Percentiles rank a stretch among this genome's conserved stretches.
Conservation (phyloP, 2,888 invertebrate species). For the Orchestes rusci region DNA sequence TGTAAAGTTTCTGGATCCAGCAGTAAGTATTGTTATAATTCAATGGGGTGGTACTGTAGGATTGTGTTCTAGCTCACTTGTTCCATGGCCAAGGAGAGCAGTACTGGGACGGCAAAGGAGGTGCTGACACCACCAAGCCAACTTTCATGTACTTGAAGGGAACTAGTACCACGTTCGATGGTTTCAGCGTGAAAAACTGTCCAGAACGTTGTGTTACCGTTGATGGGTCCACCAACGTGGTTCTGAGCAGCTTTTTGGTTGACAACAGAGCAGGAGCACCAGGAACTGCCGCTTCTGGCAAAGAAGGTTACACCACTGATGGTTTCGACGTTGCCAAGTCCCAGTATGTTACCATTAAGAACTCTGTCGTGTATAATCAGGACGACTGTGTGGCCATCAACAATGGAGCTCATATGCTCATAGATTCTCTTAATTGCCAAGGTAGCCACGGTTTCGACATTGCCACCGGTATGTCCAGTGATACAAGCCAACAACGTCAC, state of each 20-base stretch:
- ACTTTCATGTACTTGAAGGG: constrained; percentile 16
- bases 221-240: constrained; percentile 17
- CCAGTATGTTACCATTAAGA: constrained; percentile 22
- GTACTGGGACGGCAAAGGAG: constrained; percentile 17
- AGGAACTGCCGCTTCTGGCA: constrained; percentile 11
- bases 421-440: constrained; percentile 22
- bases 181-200: constrained; percentile 22
- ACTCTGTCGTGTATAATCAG: constrained; percentile 26
- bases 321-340: constrained; percentile 26
- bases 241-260: constrained; percentile 19
- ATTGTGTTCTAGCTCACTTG: constrained; percentile 8
- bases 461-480: constrained; percentile 24
- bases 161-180: constrained; percentile 17
- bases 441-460: constrained; percentile 28
- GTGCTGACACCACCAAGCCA: constrained; percentile 12
- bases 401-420: constrained; percentile 22
- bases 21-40: too few species aligned
- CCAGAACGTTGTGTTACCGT: constrained; percentile 24
- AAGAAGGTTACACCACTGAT: constrained; percentile 27
- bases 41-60: too few species aligned
- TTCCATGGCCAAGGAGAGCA: constrained; percentile 14
- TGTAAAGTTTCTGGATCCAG: constrained; percentile 9
- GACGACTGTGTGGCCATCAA: constrained; percentile 29
- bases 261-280: constrained; percentile 22
- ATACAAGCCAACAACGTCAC: constrained; percentile 12